Conservation (phyloP, 2,888 invertebrate genomes). For the Cantharis flavilabris region DNA sequence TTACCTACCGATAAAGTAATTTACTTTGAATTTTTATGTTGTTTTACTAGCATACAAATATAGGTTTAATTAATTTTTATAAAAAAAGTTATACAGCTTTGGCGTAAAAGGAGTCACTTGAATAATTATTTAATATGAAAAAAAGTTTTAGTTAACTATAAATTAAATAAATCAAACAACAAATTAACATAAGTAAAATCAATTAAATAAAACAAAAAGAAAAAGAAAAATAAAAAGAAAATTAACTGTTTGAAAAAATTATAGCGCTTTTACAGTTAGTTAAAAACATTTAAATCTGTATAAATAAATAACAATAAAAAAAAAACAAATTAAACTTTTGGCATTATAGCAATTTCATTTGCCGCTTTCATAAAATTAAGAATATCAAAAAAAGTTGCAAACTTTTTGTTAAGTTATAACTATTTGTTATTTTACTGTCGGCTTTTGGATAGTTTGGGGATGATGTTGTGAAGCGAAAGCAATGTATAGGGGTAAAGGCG, state of each 20-base stretch:
- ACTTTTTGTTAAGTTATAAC: constrained; percentile 50
- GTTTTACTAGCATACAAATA: too few species aligned
- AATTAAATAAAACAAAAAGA: neutral
- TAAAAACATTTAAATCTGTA: neutral
- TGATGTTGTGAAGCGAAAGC: constrained; percentile 32
- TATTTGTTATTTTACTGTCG: constrained; percentile 52
- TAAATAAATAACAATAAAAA: neutral
- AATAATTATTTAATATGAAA: too few species aligned
- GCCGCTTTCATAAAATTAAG: constrained; percentile 25
- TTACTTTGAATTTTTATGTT: neutral
- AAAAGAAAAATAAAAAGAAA: neutral
- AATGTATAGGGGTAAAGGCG: constrained; percentile 41
- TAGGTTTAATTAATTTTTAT: neutral
- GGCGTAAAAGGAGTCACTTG: too few species aligned
- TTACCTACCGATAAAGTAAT: neutral
- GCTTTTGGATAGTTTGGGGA: constrained; percentile 37
- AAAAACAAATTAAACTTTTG: neutral
- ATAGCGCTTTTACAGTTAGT: neutral
- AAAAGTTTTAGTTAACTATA: too few species aligned
- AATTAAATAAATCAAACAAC: neutral
- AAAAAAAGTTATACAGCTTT: neutral
- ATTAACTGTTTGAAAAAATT: neutral
- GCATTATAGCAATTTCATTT: neutral
- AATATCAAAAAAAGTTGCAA: constrained; percentile 37
- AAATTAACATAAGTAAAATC: too few species aligned